Base-by-base conservation (phyloP, 2,797 vertebrate species). In the Tiaroga cobitis region DNA sequence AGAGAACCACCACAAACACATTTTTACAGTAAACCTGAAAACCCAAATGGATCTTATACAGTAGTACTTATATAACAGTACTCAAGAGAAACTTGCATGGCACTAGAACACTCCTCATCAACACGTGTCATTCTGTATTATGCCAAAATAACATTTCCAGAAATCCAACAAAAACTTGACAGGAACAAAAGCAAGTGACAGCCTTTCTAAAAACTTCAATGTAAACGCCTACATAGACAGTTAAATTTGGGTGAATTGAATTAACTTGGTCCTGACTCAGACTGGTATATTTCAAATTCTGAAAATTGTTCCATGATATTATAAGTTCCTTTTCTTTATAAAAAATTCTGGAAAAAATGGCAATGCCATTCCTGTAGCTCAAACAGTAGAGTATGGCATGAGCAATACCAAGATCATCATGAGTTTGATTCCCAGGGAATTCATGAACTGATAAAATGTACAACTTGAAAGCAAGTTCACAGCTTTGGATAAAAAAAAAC, bases 31-130 rank as follows among this genome's bases (percentile, higher is more conserved):
- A 83, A 82, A 85, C 86, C 85, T 88, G 70, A 78, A 89, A 84
- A 87, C 89, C 89, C 87, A 61, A 88, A 91, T 88, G 77, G 89
- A 76, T 83, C 73, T 87, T 82, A n/a, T n/a, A n/a, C n/a, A n/a
- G n/a, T n/a, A n/a, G n/a, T n/a, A n/a, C n/a, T n/a, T n/a, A 70
- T 80, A 68, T 87, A 89, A 89, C 88, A 73, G 65, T 73, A 74
- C 80, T 81, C 83, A 84, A 78, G 51, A 46, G 68, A 76, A 21
- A 74, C 85, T 63, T 32, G 37, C 69, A 80, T 51, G 80, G 63
- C 15, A 32, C 59, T 68, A 21, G n/a, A n/a, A 32, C 51, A 54
- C 59, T 76, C 80, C 76, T 69, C 19, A 34, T 24, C 19, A 37
- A 51, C n/a, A n/a, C n/a, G n/a, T 37, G 32, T 56, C 49, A 32